A percentile compares a stretch with the other conserved stretches of the same genome.
Evolutionary conservation across 2,113 vertebrate genomes (phyloP).

Genomic region (Oncorhynchus keta): DNA sequence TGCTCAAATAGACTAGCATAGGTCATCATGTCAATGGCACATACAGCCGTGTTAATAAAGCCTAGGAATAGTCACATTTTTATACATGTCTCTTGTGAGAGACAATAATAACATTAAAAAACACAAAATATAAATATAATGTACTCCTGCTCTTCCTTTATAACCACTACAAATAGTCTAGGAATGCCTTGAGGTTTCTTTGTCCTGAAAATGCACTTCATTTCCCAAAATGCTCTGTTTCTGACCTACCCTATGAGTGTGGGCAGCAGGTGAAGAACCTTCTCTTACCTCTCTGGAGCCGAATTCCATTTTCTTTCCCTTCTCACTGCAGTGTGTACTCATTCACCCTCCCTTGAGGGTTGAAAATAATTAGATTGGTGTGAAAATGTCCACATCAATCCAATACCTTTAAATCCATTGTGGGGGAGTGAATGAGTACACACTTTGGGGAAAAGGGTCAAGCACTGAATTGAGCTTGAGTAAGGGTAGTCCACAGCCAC

Average conservation of each 20-base stretch:
- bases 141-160: neutral
- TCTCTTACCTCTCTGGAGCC: too few relatives aligned
- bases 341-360: too few relatives aligned
- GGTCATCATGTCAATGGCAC: neutral
- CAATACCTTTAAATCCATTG: too few relatives aligned
- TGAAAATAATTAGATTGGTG: too few relatives aligned
- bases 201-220: neutral
- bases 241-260: neutral
- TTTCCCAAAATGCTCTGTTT: neutral
- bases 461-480: too few relatives aligned
- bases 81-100: neutral
- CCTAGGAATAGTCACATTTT: neutral
- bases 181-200: neutral
- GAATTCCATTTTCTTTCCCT: too few relatives aligned
- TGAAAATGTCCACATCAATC: too few relatives aligned
- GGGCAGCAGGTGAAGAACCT: neutral
- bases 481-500: too few relatives aligned
- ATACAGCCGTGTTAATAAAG: neutral
- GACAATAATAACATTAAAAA: neutral
- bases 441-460: too few relatives aligned
- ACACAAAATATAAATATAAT: neutral
- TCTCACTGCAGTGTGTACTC: too few relatives aligned
- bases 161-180: conserved; percentile 33
- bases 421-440: too few relatives aligned
- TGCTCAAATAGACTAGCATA: too few relatives aligned